These are phyloP conservation scores for Rapana venosa DNA, from an alignment of 2,888 invertebrate species.

Conservation along the genomic window DNA sequence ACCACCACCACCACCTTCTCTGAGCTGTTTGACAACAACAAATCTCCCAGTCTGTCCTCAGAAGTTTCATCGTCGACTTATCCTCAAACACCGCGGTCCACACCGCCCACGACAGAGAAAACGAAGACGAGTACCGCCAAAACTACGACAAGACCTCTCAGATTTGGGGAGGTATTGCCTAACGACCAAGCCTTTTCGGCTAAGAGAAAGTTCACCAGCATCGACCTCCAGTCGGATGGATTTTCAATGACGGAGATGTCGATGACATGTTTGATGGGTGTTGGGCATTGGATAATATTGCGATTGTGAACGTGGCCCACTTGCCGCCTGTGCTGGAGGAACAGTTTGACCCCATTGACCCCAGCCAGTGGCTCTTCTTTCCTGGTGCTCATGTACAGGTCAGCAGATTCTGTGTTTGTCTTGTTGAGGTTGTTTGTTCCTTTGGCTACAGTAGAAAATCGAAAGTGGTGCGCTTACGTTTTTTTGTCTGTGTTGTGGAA, in stretches of 20 bases:
- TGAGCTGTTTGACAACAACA: neutral
- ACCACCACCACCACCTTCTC: neutral
- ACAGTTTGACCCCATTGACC: conserved; percentile 78
- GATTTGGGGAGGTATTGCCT: neutral
- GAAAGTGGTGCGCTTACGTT: neutral
- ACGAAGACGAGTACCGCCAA: neutral
- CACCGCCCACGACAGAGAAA: neutral
- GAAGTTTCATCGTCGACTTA: neutral
- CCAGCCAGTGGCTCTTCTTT: conserved; percentile 78
- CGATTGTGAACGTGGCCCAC: conserved; percentile 75
- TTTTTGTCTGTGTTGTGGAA: neutral
- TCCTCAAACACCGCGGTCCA: neutral
- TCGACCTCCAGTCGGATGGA: neutral
- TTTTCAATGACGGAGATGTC: neutral
- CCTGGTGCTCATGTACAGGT: conserved; percentile 78
- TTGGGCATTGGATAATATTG: conserved; percentile 78
- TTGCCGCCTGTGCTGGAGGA: conserved; percentile 72
- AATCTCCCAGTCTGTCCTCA: neutral
- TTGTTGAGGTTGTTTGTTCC: neutral
- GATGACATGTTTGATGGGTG: conserved; percentile 65
- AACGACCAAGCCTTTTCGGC: neutral
- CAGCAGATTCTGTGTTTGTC: conserved; percentile 10
- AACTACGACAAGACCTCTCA: neutral
- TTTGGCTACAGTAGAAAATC: neutral
- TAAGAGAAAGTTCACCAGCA: too few species aligned